These are phyloP conservation scores for Agrotis exclamationis DNA, from an alignment of 2,888 invertebrate genomes.

Conservation along the genomic window DNA sequence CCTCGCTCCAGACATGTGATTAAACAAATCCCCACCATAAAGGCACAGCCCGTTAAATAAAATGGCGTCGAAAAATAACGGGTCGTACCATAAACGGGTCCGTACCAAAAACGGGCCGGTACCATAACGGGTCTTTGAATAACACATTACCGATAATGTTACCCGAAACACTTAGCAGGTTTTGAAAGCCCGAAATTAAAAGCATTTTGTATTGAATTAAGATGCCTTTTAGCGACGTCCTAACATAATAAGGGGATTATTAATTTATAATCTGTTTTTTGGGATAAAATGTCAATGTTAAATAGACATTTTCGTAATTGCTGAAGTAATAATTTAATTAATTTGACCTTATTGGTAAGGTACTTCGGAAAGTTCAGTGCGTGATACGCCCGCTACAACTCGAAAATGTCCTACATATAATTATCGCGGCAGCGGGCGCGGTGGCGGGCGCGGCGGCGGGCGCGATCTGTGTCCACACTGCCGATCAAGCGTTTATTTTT, in stretches of 20 bases:
- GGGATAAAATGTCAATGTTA: conserved; percentile 30
- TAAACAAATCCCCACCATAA: conserved; percentile 42
- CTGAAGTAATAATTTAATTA: too few species aligned
- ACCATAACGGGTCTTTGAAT: conserved; percentile 36
- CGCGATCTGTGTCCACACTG: too few species aligned
- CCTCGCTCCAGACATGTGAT: conserved; percentile 35
- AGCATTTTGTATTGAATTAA: conserved; percentile 55
- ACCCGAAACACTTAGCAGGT: conserved; percentile 50
- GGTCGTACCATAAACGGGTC: conserved; percentile 19
- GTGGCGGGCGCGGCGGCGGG: too few species aligned
- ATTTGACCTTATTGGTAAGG: too few species aligned
- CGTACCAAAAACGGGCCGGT: conserved; percentile 30
- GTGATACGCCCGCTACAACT: too few species aligned
- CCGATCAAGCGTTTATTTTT: too few species aligned
- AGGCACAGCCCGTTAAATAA: conserved; percentile 32
- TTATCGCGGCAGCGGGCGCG: too few species aligned
- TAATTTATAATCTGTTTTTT: conserved; percentile 16
- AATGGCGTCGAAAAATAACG: conserved; percentile 40
- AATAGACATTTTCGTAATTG: neutral
- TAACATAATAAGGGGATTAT: conserved; percentile 44
- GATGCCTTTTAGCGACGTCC: conserved; percentile 47
- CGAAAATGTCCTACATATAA: too few species aligned
- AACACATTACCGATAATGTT: conserved; percentile 57
- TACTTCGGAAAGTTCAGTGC: too few species aligned
- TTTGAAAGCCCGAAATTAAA: conserved; percentile 45